Percentiles rank a stretch among this genome's conserved stretches.
phyloP scores from a whole-genome alignment of 2,113 vertebrate genomes.

The Syngnathoides biaculeatus region DNA sequence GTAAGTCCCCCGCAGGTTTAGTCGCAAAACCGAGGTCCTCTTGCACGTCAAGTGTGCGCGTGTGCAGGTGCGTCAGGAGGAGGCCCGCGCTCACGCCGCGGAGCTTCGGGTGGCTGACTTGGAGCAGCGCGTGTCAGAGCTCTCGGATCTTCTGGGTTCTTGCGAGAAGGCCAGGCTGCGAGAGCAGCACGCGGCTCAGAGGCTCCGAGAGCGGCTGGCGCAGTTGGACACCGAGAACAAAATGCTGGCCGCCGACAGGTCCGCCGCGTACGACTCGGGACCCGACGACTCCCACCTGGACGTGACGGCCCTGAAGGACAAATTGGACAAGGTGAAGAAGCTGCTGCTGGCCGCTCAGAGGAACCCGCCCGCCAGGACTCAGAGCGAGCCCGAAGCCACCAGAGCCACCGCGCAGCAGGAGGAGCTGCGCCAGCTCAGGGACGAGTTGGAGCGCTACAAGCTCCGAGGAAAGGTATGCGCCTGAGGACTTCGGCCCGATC shows the following conservation, averaged over 20 bases:
- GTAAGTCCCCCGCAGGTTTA: conserved; percentile 51
- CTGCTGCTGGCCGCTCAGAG: conserved; percentile 75
- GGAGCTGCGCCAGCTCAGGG: conserved; percentile 87
- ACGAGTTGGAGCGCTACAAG: conserved; percentile 95
- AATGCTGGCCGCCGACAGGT: conserved; percentile 78
- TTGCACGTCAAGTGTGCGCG: neutral
- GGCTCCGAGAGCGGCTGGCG: conserved; percentile 81
- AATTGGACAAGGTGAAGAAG: conserved; percentile 82
- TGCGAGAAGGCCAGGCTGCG: conserved; percentile 84
- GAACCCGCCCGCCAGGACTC: conserved; percentile 67
- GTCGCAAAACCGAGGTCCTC: neutral
- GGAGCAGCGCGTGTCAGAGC: conserved; percentile 83
- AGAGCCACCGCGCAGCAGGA: conserved; percentile 78
- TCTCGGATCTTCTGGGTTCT: conserved; percentile 83
- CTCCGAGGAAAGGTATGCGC: conserved; percentile 64
- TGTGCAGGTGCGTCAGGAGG: conserved; percentile 73
- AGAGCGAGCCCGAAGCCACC: conserved; percentile 38
- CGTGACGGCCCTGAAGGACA: conserved; percentile 74
- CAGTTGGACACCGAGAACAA: conserved; percentile 94
- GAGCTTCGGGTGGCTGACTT: conserved; percentile 81
- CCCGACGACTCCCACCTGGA: conserved; percentile 79
- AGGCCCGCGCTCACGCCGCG: conserved; percentile 81
- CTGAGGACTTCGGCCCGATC: too few species aligned
- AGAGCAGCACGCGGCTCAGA: conserved; percentile 80
- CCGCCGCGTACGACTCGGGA: conserved; percentile 48